Percentiles rank a stretch among this genome's conserved stretches.
These are phyloP conservation scores for Mus musculus DNA, from an alignment of 2,113 vertebrate genomes.

Conservation along the genomic window DNA sequence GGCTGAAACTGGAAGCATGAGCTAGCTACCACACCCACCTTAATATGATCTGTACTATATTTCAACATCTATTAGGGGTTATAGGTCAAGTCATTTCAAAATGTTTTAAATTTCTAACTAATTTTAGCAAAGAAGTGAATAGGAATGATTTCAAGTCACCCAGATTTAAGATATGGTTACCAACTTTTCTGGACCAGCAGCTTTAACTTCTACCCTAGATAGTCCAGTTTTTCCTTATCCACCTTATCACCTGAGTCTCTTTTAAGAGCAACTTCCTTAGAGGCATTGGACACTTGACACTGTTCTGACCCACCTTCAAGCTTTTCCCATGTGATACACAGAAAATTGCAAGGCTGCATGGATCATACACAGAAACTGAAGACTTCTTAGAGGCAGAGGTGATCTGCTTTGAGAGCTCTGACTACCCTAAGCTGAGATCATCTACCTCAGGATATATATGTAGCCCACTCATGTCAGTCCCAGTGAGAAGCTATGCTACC, in stretches of 20 bases:
- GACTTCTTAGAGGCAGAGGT: neutral
- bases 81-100: neutral
- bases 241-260: slow-evolving; percentile 23
- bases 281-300: neutral
- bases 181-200: neutral
- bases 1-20: neutral
- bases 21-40: neutral
- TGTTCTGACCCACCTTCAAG: neutral
- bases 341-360: slow-evolving; percentile 7
- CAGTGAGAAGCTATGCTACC: neutral
- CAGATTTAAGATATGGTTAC: neutral
- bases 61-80: slow-evolving; percentile 13
- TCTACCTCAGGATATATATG: neutral
- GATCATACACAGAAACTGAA: neutral
- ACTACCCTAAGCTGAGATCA: neutral
- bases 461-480: neutral
- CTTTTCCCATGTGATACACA: neutral
- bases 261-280: neutral
- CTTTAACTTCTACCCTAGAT: slow-evolving; percentile 50
- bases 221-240: slow-evolving; percentile 8
- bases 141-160: neutral
- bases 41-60: neutral
- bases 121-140: slow-evolving; percentile 29
- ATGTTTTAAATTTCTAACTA: slow-evolving; percentile 55
- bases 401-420: neutral